Base-by-base conservation (phyloP, 2,888 invertebrate genomes). In the Crematogaster levior region DNA sequence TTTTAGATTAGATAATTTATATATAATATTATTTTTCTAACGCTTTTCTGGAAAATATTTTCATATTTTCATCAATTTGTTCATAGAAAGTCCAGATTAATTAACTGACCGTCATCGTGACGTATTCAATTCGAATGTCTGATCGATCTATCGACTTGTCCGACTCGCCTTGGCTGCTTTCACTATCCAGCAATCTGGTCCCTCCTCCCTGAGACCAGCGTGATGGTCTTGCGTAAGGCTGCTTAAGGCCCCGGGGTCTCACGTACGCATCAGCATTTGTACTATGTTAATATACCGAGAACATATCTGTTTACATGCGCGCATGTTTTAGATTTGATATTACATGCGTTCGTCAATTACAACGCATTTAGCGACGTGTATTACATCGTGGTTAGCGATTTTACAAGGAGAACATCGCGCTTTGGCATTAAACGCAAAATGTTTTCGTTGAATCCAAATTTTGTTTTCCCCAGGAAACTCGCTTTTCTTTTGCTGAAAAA, bases 111-210 rank as follows among this genome's bases (percentile, higher is more conserved):
- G 58, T 84, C 85, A 83, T 85, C 82, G 60, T 86, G 85, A 88
- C 84, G 82, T 86, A 68, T 84, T 79, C 77, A 43, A 82, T 81
- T 79, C 80, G 84, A 86, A 82, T 34, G 66, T 81, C 77, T 60
- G 70, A 85, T 82, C 80, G 83, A 83, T 88, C 73, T 77, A 61
- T 68, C 75, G 84, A 83, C 77, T 63, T 51, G 74, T 53, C 81
- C 61, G 72, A 82, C 84, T 85, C 77, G 74, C 80, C 82, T 91
- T 90, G 89, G 88, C 88, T 90, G 92, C 93, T 93, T 93, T 93
- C 93, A 93, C 93, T 92, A 90, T 93, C 87, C 87, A 86, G 88
- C 88, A 91, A 92, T 93, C 91, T 91, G 91, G 89, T 92, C 92
- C 91, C 87, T 91, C 87, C 90, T 89, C 90, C 89, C 1, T n/a